These are phyloP conservation scores for Centropristis striata DNA, from an alignment of 2,113 vertebrate genomes.

Conservation along the genomic window DNA sequence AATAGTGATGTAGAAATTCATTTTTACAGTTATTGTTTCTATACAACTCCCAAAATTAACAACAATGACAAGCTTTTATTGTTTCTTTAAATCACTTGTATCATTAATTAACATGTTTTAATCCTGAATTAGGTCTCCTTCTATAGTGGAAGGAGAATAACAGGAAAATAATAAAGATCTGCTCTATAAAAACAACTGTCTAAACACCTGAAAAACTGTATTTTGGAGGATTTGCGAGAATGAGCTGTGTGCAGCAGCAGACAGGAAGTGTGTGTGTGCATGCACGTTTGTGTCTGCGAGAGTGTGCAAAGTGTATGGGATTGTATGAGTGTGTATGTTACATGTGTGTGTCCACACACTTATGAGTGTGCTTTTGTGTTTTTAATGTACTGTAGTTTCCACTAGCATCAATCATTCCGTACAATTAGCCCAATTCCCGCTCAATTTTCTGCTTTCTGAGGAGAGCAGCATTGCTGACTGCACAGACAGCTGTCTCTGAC, in stretches of 20 bases:
- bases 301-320: background rate
- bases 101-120: background rate
- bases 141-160: background rate
- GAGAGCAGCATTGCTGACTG: constrained; percentile 90
- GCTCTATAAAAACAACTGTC: constrained; percentile 9
- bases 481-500: constrained; percentile 93
- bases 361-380: constrained; percentile 75
- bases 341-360: background rate
- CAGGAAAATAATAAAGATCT: constrained; percentile 10
- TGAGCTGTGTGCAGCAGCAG: background rate
- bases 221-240: constrained; percentile 34
- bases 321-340: constrained; percentile 11
- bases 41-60: background rate
- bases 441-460: constrained; percentile 92
- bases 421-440: constrained; percentile 93
- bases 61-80: background rate
- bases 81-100: background rate
- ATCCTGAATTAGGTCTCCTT: background rate
- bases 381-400: constrained; percentile 91
- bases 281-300: constrained; percentile 24
- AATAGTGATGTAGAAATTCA: background rate
- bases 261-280: constrained; percentile 39
- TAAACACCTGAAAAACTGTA: background rate
- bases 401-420: constrained; percentile 94
- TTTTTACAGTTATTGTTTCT: background rate